These are phyloP conservation scores for Leucosticte australis DNA, from an alignment of 2,113 vertebrate genomes.

Conservation along the genomic window DNA sequence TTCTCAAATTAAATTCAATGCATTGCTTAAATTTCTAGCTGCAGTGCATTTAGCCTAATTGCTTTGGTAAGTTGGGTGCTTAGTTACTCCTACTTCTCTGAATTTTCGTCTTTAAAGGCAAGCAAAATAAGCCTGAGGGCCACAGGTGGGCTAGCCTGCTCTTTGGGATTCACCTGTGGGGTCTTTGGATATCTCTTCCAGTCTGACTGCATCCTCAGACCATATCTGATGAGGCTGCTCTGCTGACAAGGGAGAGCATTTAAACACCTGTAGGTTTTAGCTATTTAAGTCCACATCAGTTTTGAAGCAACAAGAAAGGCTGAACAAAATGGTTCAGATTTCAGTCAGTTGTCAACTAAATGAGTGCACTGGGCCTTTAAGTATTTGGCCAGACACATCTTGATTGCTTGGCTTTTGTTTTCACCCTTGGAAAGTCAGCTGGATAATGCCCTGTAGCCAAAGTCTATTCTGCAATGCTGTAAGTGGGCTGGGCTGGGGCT, in stretches of 20 bases:
- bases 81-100: slow-evolving; percentile 40
- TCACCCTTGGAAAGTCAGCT: slow-evolving; percentile 61
- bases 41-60: slow-evolving; percentile 58
- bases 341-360: slow-evolving; percentile 77
- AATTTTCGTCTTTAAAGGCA: slow-evolving; percentile 49
- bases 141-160: slow-evolving; percentile 53
- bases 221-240: slow-evolving; percentile 50
- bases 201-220: slow-evolving; percentile 49
- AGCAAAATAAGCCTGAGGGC: slow-evolving; percentile 57
- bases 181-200: slow-evolving; percentile 53
- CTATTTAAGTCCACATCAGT: slow-evolving; percentile 69
- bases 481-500: not conserved
- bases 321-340: slow-evolving; percentile 73
- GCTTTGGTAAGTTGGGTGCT: slow-evolving; percentile 44
- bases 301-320: slow-evolving; percentile 73
- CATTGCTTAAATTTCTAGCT: slow-evolving; percentile 51
- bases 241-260: slow-evolving; percentile 71
- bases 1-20: slow-evolving; percentile 61
- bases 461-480: not conserved
- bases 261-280: slow-evolving; percentile 73
- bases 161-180: slow-evolving; percentile 48
- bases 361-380: slow-evolving; percentile 78
- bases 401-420: slow-evolving; percentile 74
- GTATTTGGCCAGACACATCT: slow-evolving; percentile 73
- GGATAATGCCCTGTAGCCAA: slow-evolving; percentile 34